These are phyloP conservation scores for Augochlora pura DNA, from an alignment of 1,140 invertebrate genomes.

Conservation along the genomic window DNA sequence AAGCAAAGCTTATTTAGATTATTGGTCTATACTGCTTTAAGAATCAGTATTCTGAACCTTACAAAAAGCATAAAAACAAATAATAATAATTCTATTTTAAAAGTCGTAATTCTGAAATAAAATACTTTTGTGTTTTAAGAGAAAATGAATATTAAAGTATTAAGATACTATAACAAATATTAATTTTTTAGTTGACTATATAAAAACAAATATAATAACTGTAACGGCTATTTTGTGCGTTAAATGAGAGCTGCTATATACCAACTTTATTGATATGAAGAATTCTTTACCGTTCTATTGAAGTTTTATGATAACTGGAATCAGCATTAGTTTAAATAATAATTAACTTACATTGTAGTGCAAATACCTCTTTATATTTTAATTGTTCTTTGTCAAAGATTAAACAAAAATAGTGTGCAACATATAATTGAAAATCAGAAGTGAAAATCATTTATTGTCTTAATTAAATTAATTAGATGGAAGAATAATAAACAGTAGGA, in stretches of 20 bases:
- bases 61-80: background rate
- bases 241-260: constrained; percentile 37
- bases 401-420: constrained; percentile 4
- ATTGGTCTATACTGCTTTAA: constrained; percentile 40
- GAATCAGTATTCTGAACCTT: background rate
- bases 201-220: background rate
- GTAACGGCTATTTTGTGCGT: constrained; percentile 27
- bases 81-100: background rate
- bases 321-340: constrained; percentile 1
- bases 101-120: background rate
- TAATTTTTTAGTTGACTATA: background rate
- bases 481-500: constrained; percentile 34
- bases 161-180: background rate
- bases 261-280: background rate
- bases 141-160: background rate
- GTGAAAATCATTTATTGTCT: constrained; percentile 7
- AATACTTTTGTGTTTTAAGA: background rate
- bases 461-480: constrained; percentile 6
- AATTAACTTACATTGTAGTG: constrained; percentile 9
- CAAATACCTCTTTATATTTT: constrained; percentile 8
- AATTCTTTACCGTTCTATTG: background rate
- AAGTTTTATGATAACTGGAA: background rate
- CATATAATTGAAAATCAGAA: background rate
- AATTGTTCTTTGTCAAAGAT: constrained; percentile 3
- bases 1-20: constrained; percentile 5